Evolutionary conservation across 1,140 invertebrate species (phyloP).

Genomic region (Thaumetopoea pityocampa): DNA sequence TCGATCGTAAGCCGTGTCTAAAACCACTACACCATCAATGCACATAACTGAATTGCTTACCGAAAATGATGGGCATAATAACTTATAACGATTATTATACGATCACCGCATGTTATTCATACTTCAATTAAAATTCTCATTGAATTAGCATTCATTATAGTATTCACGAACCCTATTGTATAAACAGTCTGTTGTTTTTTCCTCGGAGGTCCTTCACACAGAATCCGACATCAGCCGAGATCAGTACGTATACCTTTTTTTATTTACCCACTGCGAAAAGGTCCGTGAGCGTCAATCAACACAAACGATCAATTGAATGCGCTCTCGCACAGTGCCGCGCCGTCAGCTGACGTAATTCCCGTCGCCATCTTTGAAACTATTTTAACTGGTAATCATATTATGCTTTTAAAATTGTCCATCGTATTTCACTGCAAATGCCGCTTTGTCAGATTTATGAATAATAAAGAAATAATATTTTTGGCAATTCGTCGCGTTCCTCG

Average conservation of each 20-base stretch:
- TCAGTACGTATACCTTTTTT: constrained; percentile 31
- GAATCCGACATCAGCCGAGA: constrained; percentile 8
- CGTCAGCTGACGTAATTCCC: constrained; percentile 36
- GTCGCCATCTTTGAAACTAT: constrained; percentile 39
- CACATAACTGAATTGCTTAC: no score
- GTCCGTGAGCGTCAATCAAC: constrained; percentile 53
- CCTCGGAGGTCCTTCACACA: constrained; percentile 12
- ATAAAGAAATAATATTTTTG: no score
- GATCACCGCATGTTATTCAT: no score
- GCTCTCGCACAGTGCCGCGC: constrained; percentile 24
- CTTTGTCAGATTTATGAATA: no score
- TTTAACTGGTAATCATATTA: constrained; percentile 1
- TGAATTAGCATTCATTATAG: constrained; percentile 7
- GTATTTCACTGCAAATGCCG: neutral
- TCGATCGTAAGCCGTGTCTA: no score
- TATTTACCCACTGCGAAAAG: constrained; percentile 40
- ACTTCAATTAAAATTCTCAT: constrained; percentile 12
- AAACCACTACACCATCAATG: no score
- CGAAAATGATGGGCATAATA: no score
- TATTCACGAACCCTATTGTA: constrained; percentile 3
- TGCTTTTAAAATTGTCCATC: neutral
- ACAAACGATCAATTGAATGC: constrained; percentile 47
- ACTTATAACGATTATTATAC: no score
- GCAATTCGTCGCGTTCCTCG: no score
- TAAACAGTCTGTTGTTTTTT: constrained; percentile 5